phyloP scores from a whole-genome alignment of 30 jellyfish, hydroid and myxozoan species.

The Aurelia sp. region DNA sequence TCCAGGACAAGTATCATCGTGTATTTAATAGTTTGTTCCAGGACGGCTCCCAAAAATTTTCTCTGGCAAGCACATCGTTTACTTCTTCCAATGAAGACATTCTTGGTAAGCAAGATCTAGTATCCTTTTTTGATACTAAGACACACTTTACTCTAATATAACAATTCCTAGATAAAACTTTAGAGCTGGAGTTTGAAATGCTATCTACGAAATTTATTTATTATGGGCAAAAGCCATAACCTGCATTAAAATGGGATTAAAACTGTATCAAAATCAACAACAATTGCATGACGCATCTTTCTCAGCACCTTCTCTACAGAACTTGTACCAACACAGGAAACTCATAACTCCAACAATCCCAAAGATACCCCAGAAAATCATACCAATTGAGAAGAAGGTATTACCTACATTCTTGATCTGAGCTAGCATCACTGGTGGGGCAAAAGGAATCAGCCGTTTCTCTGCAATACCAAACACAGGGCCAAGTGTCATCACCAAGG shows the following conservation, averaged over 20 bases:
- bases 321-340: conserved; percentile 83
- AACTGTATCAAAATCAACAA: conserved; percentile 18
- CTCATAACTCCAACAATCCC: conserved; percentile 71
- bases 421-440: conserved; percentile 90
- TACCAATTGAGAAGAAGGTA: conserved; percentile 93
- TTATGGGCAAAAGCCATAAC: background rate
- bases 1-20: too few species aligned
- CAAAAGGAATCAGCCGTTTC: conserved; percentile 73
- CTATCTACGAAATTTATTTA: too few species aligned
- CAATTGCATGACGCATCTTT: conserved; percentile 83
- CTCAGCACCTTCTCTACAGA: conserved; percentile 88
- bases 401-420: conserved; percentile 85
- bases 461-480: conserved; percentile 94
- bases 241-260: too few species aligned
- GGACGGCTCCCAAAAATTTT: too few species aligned
- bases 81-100: too few species aligned
- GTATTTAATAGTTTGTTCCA: too few species aligned
- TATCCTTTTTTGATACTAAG: too few species aligned
- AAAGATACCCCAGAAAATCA: conserved; percentile 97
- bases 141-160: too few species aligned
- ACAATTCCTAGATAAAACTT: too few species aligned
- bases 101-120: too few species aligned
- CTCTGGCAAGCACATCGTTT: too few species aligned
- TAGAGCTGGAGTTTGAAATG: too few species aligned
- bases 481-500: conserved; percentile 93